phyloP scores from a whole-genome alignment of 2,888 invertebrate species.

The Drosophila kuntzei region DNA sequence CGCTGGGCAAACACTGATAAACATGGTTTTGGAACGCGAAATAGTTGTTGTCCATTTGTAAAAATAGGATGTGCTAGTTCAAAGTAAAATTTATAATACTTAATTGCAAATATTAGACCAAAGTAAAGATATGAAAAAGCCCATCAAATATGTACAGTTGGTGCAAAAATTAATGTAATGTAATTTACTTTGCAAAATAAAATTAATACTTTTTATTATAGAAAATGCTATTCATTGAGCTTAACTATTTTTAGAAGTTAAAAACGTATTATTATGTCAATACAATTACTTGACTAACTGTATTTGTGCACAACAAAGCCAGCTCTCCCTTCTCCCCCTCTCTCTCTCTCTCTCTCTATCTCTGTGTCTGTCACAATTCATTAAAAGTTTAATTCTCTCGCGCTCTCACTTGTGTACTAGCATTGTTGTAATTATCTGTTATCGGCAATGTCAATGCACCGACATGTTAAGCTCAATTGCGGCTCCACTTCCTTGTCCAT shows the following conservation, averaged over 20 bases:
- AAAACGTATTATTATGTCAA: background rate
- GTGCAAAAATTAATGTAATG: background rate
- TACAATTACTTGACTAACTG: background rate
- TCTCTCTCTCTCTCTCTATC: background rate
- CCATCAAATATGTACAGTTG: background rate
- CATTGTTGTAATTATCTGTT: slow-evolving; percentile 57
- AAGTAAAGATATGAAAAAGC: slow-evolving; percentile 15
- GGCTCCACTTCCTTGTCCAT: slow-evolving; percentile 34
- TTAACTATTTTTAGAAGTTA: background rate
- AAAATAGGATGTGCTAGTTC: background rate
- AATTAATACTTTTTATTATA: background rate
- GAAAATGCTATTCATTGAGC: background rate
- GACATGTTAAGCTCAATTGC: slow-evolving; percentile 47
- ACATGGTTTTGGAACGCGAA: slow-evolving; percentile 40
- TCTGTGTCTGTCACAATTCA: slow-evolving; percentile 8
- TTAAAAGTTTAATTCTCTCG: slow-evolving; percentile 4
- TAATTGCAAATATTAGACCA: slow-evolving; percentile 43
- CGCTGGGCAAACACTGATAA: slow-evolving; percentile 45
- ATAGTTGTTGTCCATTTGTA: slow-evolving; percentile 24
- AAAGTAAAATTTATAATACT: slow-evolving; percentile 50
- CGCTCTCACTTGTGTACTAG: slow-evolving; percentile 7
- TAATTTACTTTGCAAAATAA: background rate
- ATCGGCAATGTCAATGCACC: slow-evolving; percentile 68
- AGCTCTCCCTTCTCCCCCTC: background rate
- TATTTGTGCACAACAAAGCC: slow-evolving; percentile 10